Percentiles rank a stretch among this genome's conserved stretches.
These are phyloP conservation scores for Druon quercuslanigerum DNA, from an alignment of 1,140 invertebrate genomes.

Conservation along the genomic window DNA sequence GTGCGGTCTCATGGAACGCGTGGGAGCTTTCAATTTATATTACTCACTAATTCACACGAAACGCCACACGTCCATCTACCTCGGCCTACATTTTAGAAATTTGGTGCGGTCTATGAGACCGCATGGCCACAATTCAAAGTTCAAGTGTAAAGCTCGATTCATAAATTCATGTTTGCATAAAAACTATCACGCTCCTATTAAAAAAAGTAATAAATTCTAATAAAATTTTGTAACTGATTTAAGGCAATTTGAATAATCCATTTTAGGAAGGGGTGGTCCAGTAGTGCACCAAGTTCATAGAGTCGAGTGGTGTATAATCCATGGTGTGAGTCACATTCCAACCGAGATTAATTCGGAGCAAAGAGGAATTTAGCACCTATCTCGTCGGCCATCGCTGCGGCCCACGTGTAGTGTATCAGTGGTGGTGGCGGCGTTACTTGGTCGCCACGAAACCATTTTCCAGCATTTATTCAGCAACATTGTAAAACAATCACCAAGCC, in stretches of 20 bases:
- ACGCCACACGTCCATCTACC: no score
- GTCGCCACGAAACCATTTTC: slow-evolving; percentile 38
- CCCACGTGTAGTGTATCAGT: slow-evolving; percentile 34
- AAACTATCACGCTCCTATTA: no score
- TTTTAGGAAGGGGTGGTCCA: slow-evolving; percentile 13
- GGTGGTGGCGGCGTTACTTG: slow-evolving; percentile 27
- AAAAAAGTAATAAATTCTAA: no score
- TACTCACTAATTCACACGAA: no score
- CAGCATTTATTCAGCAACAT: slow-evolving; percentile 51
- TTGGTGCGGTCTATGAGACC: no score
- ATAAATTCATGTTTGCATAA: no score
- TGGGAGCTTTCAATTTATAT: no score
- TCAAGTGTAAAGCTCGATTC: no score
- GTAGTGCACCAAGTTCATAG: slow-evolving; percentile 39
- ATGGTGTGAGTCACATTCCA: slow-evolving; percentile 67
- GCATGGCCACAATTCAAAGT: no score
- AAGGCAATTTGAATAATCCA: slow-evolving; percentile 9
- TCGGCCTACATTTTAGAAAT: no score
- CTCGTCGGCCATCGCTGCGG: slow-evolving; percentile 53
- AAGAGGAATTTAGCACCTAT: slow-evolving; percentile 72
- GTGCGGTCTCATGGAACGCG: no score
- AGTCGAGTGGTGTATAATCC: slow-evolving; percentile 42
- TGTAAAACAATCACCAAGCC: slow-evolving; percentile 51
- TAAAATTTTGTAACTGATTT: slow-evolving; percentile 18
- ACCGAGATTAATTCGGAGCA: slow-evolving; percentile 71